Base-by-base conservation (phyloP, 2,888 invertebrate species). In the Gymnocheta viridis region DNA sequence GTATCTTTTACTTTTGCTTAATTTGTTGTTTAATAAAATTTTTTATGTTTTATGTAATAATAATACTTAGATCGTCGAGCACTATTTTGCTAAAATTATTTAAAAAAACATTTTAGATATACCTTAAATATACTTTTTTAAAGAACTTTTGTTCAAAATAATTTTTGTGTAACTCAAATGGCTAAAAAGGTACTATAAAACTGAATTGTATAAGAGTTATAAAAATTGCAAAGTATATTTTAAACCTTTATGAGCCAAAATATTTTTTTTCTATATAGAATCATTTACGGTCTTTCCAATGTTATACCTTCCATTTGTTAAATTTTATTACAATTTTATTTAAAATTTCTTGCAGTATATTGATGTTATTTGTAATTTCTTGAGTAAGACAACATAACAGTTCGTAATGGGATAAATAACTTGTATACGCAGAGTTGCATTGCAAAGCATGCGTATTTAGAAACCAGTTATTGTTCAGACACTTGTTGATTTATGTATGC, bases 351-450 rank as follows among this genome's bases (percentile, higher is more conserved):
- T n/a, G n/a, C n/a, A n/a, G n/a, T n/a, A n/a, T 38, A 14, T 27
- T 19, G 29, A 44, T 41, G 54, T 29, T 27, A 9, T 56, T n/a
- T n/a, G 6, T 24, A 2, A 51, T 51, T 10, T 1, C 9, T 2
- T 22, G 4, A 24, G 9, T 10, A 12, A 24, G 4, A 22, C 49
- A 49, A 49, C 4, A 32, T 4, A 27, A 41, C 17, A 49, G 3
- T 2, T n/a, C 35, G 47, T 44, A 12, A 56, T 17, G 27, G 73
- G 19, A 19, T 70, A 64, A 58, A 27, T n/a, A 76, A 70, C 56
- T 70, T n/a, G n/a, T n/a, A n/a, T n/a, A 47, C 44, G 7, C 10
- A 41, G 69, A 22, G 62, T 81, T 81, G 74, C 38, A 76, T 56
- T n/a, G 6, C 0, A 27, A 22, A 35, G 27, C 70, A 82, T 82